Conservation (phyloP, 2,797 vertebrate genomes). For the Notoglanidium macrostoma region DNA sequence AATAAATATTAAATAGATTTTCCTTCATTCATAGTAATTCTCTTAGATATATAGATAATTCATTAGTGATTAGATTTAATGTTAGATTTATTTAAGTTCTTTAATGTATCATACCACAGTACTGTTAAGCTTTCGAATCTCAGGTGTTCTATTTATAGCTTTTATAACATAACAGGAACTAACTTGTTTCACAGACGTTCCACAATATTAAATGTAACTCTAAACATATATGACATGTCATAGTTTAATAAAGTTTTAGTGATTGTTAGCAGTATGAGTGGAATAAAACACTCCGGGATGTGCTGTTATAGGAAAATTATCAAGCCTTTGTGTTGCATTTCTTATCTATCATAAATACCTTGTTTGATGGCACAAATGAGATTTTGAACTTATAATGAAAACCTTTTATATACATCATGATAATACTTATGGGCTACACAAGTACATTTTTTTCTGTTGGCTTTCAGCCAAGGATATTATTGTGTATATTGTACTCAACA, state of each 20-base stretch:
- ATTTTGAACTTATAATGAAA: neutral
- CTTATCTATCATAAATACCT: neutral
- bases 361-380: neutral
- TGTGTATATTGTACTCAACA: neutral
- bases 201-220: neutral
- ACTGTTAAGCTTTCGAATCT: neutral
- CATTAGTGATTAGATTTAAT: neutral
- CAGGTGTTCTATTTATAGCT: neutral
- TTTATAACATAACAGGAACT: neutral
- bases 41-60: neutral
- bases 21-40: neutral
- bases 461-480: neutral
- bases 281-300: too few species aligned
- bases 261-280: neutral
- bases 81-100: neutral
- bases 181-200: neutral
- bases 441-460: neutral
- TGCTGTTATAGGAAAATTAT: too few species aligned
- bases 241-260: neutral
- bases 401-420: neutral
- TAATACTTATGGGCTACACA: neutral
- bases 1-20: neutral
- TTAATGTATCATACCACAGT: neutral
- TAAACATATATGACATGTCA: neutral
- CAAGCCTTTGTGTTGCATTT: neutral